A percentile compares a stretch with the other conserved stretches of the same genome.
These are phyloP conservation scores for Yponomeuta sedellus DNA, from an alignment of 2,888 invertebrate genomes.

Conservation along the genomic window DNA sequence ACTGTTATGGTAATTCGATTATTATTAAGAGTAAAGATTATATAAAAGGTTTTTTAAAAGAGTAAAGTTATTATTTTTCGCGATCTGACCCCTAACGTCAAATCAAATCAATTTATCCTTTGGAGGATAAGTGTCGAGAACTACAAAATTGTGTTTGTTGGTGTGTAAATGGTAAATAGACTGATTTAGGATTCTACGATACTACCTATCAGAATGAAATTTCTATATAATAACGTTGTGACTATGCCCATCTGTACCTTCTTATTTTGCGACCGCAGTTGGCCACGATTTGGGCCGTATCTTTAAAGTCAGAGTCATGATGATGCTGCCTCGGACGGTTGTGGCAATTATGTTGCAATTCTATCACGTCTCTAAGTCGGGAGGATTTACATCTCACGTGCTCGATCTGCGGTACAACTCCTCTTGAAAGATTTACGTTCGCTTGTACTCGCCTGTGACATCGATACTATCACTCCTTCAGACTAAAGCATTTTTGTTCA, in stretches of 20 bases:
- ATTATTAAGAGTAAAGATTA: too few relatives aligned
- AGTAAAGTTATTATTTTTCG: too few relatives aligned
- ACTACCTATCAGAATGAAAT: too few relatives aligned
- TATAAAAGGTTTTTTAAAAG: too few relatives aligned
- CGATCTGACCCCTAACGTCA: too few relatives aligned
- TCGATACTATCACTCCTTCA: not conserved
- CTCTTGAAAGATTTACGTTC: not conserved
- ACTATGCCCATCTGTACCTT: not conserved
- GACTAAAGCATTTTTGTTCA: not conserved
- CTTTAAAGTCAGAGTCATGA: not conserved
- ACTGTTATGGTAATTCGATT: too few relatives aligned
- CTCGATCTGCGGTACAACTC: not conserved
- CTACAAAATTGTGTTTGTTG: too few relatives aligned
- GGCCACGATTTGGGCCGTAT: not conserved
- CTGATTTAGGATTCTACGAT: too few relatives aligned
- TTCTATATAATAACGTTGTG: too few relatives aligned
- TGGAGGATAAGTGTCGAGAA: too few relatives aligned
- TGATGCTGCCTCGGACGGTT: not conserved
- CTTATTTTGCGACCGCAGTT: not conserved
- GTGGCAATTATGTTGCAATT: not conserved
- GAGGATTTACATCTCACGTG: not conserved
- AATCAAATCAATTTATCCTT: too few relatives aligned
- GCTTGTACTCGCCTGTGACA: not conserved
- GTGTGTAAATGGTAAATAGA: too few relatives aligned
- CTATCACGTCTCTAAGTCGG: not conserved